Percentiles rank a stretch among this genome's conserved stretches.
These are phyloP conservation scores for Drosophila willistoni DNA, from an alignment of 1,140 invertebrate genomes.

Conservation along the genomic window DNA sequence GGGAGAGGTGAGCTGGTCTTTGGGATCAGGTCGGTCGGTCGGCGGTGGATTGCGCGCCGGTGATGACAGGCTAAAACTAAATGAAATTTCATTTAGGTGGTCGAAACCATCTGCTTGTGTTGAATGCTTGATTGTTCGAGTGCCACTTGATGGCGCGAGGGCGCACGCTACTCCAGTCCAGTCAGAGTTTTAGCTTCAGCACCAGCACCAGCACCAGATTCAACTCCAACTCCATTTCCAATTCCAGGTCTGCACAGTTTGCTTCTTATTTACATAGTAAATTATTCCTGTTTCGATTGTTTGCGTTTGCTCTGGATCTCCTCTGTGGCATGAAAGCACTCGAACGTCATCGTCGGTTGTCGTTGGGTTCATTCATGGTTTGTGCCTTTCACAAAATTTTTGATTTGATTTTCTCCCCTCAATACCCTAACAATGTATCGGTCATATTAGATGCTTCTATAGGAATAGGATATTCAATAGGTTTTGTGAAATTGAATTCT, in stretches of 20 bases:
- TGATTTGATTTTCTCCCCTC: slow-evolving; percentile 31
- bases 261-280: slow-evolving; percentile 79
- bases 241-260: slow-evolving; percentile 34
- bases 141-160: slow-evolving; percentile 77
- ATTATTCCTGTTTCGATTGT: slow-evolving; percentile 80
- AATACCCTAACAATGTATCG: background rate
- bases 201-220: background rate
- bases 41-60: slow-evolving; percentile 58
- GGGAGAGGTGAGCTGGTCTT: slow-evolving; percentile 15
- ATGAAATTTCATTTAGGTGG: slow-evolving; percentile 79
- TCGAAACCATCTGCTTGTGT: slow-evolving; percentile 77
- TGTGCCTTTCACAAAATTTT: slow-evolving; percentile 69
- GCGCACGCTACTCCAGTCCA: slow-evolving; percentile 70
- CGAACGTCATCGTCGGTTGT: slow-evolving; percentile 75
- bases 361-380: slow-evolving; percentile 73
- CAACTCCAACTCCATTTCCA: slow-evolving; percentile 12
- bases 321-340: slow-evolving; percentile 74
- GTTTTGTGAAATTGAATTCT: background rate
- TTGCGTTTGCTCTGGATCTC: slow-evolving; percentile 76
- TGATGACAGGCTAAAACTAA: slow-evolving; percentile 74
- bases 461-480: background rate
- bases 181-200: background rate
- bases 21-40: background rate
- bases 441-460: too few species aligned
- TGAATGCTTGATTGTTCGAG: slow-evolving; percentile 82